These are phyloP conservation scores for Acanthosepion esculentum DNA, from an alignment of 2,888 invertebrate species.

Conservation along the genomic window DNA sequence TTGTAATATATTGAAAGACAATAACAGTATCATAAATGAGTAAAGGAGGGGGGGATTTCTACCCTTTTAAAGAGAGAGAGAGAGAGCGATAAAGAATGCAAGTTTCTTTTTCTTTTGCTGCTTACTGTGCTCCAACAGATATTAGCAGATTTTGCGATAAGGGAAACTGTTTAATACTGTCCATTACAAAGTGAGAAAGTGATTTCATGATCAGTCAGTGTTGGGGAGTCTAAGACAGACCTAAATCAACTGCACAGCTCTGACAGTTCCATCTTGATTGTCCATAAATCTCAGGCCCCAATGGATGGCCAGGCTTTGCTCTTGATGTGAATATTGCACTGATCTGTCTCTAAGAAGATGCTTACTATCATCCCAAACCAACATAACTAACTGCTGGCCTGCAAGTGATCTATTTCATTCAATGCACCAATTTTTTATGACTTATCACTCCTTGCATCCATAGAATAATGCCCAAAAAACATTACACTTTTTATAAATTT, in stretches of 20 bases:
- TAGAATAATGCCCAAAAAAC: no score
- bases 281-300: background rate
- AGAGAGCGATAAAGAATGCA: background rate
- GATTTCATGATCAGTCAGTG: background rate
- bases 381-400: background rate
- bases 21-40: background rate
- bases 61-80: background rate
- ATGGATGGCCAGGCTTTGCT: background rate
- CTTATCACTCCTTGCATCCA: no score
- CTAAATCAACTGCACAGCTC: background rate
- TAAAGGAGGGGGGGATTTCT: background rate
- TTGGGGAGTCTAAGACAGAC: background rate
- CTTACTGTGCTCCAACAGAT: background rate
- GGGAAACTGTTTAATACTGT: background rate
- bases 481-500: no score
- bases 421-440: no score
- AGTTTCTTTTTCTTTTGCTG: background rate
- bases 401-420: background rate
- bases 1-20: background rate
- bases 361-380: background rate
- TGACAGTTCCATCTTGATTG: constrained; percentile 22
- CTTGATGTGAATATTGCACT: constrained; percentile 21
- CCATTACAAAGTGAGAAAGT: background rate
- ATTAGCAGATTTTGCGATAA: background rate
- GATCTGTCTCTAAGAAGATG: background rate